Conservation (phyloP, 2,888 invertebrate species). For the Amblyjoppa fuscipennis region DNA sequence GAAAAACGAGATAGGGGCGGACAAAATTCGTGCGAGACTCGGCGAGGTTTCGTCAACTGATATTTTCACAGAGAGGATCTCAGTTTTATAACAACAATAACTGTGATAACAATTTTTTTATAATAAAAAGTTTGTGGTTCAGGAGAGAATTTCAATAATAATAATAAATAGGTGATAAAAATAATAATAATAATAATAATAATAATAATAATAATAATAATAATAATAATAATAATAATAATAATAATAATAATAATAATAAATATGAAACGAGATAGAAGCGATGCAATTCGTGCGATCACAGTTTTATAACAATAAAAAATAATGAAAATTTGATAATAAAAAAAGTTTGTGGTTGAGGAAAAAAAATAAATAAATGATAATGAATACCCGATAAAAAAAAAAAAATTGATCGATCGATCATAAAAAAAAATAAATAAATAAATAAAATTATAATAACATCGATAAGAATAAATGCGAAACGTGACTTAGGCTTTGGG, state of each 20-base stretch:
- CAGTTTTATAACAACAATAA: too few species aligned
- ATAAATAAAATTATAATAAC: neutral
- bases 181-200: too few species aligned
- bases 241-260: too few species aligned
- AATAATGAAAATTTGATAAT: too few species aligned
- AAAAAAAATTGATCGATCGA: neutral
- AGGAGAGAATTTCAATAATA: conserved; percentile 69
- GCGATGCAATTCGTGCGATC: conserved; percentile 21
- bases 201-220: conserved; percentile 40
- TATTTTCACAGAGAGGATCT: too few species aligned
- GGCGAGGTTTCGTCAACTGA: too few species aligned
- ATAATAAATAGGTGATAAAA: too few species aligned
- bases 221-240: conserved; percentile 64
- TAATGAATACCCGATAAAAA: neutral
- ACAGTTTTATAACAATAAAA: too few species aligned
- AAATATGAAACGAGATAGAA: too few species aligned
- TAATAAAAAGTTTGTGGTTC: neutral
- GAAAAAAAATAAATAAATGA: too few species aligned
- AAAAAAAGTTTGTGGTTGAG: too few species aligned
- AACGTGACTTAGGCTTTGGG: neutral
- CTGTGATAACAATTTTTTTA: neutral
- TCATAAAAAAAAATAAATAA: neutral
- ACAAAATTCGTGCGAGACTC: conserved; percentile 20
- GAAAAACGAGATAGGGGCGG: neutral
- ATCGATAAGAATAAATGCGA: neutral